Percentiles rank a stretch among this genome's conserved stretches.
These are phyloP conservation scores for Mallotus villosus DNA, from an alignment of 2,797 vertebrate species.

Conservation along the genomic window DNA sequence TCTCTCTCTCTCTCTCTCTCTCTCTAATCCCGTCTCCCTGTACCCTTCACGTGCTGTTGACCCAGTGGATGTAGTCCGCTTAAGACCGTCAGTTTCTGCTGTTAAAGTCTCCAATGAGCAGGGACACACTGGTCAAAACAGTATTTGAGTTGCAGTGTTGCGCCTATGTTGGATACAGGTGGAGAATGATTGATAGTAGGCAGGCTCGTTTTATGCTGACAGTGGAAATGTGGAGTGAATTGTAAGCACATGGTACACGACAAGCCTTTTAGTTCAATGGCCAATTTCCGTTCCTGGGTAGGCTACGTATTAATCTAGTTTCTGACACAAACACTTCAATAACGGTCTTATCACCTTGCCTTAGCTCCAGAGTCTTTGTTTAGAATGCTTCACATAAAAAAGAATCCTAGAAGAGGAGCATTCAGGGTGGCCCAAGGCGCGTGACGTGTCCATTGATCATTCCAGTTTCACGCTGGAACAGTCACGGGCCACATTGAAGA, in stretches of 20 bases:
- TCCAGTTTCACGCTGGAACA: conserved; percentile 32
- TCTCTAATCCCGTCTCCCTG: not conserved
- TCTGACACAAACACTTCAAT: conserved; percentile 17
- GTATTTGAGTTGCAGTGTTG: not conserved
- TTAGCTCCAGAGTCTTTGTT: conserved; percentile 15
- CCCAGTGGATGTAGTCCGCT: not conserved
- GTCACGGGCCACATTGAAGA: not conserved
- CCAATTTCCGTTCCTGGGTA: conserved; percentile 6
- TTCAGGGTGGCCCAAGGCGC: conserved; percentile 45
- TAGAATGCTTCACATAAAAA: conserved; percentile 11
- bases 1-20: too few species aligned
- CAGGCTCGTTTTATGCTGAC: not conserved
- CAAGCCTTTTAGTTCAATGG: conserved; percentile 13
- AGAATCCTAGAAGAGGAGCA: conserved; percentile 17
- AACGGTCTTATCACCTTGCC: conserved; percentile 12
- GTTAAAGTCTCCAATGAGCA: not conserved
- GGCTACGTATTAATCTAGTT: not conserved
- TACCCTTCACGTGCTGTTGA: not conserved
- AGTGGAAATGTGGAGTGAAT: not conserved
- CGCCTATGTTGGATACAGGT: not conserved
- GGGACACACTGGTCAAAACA: not conserved
- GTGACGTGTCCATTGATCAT: conserved; percentile 46
- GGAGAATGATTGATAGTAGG: not conserved
- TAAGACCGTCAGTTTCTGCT: not conserved
- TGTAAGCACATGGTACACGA: conserved; percentile 11